These are phyloP conservation scores for Aeoliscus strigatus DNA, from an alignment of 2,797 vertebrate genomes.

Conservation along the genomic window DNA sequence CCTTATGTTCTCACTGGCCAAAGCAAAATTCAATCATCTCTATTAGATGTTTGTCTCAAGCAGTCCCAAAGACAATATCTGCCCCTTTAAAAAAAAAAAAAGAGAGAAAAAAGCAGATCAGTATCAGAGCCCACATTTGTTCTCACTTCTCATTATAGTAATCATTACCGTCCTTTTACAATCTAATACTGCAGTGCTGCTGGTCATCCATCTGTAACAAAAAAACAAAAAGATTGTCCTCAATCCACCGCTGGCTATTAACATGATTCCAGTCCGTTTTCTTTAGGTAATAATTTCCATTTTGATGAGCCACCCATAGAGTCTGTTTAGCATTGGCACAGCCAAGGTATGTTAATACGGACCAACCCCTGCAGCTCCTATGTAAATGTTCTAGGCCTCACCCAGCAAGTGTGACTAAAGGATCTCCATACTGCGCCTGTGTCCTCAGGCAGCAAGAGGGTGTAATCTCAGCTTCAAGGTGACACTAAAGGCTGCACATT, in stretches of 20 bases:
- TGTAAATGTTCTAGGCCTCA: slow-evolving; percentile 64
- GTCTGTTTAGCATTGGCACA: slow-evolving; percentile 61
- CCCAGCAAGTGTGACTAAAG: slow-evolving; percentile 68
- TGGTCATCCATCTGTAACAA: slow-evolving; percentile 52
- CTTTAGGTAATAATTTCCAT: slow-evolving; percentile 72
- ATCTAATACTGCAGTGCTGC: slow-evolving; percentile 39
- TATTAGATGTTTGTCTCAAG: slow-evolving; percentile 70
- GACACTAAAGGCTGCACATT: slow-evolving; percentile 88
- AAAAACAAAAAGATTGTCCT: slow-evolving; percentile 34
- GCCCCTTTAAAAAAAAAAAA: slow-evolving; percentile 25
- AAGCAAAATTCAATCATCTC: slow-evolving; percentile 66
- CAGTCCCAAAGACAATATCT: slow-evolving; percentile 41
- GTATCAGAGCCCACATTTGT: background rate
- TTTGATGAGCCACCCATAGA: slow-evolving; percentile 68
- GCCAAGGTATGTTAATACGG: slow-evolving; percentile 62
- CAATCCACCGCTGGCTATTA: slow-evolving; percentile 49
- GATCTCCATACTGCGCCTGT: slow-evolving; percentile 67
- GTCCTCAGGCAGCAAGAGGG: slow-evolving; percentile 80
- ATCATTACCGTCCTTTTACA: slow-evolving; percentile 25
- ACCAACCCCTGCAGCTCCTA: slow-evolving; percentile 62
- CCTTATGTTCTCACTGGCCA: slow-evolving; percentile 76
- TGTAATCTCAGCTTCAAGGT: slow-evolving; percentile 96
- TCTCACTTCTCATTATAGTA: slow-evolving; percentile 13
- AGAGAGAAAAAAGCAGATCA: too few relatives aligned
- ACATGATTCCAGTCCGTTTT: slow-evolving; percentile 57